These are phyloP conservation scores for Vicugna pacos DNA, from an alignment of 2,113 vertebrate species.

Conservation along the genomic window DNA sequence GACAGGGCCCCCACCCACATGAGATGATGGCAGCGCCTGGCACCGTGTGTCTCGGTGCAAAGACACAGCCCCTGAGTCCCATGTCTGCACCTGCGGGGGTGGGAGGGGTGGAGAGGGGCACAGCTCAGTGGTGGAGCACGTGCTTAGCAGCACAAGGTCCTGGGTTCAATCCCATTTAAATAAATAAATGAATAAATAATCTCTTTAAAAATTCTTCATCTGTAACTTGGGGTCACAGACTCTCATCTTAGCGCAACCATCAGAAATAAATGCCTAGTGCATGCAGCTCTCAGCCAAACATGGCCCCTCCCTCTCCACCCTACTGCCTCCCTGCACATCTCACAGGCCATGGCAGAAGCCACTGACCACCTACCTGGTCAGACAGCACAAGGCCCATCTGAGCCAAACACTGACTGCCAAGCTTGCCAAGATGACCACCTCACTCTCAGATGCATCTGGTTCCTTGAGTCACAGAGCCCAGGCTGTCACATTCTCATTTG, in stretches of 20 bases:
- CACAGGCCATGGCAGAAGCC: neutral
- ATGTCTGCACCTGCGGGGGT: too few species aligned
- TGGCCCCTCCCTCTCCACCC: neutral
- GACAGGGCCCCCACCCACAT: rapidly evolving
- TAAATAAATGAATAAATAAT: too few species aligned
- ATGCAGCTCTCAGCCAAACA: rapidly evolving
- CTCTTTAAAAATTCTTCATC: neutral
- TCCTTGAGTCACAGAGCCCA: neutral
- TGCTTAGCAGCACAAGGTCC: too few species aligned
- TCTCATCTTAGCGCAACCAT: neutral
- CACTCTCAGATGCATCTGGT: rapidly evolving
- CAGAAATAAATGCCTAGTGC: neutral
- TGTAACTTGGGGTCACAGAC: too few species aligned
- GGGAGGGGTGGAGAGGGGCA: too few species aligned
- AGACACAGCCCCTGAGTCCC: too few species aligned
- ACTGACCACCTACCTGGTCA: neutral
- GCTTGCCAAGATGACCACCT: neutral
- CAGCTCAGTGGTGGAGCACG: too few species aligned
- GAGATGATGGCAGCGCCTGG: neutral
- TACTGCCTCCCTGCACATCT: rapidly evolving
- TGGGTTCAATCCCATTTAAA: too few species aligned
- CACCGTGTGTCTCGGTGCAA: neutral
- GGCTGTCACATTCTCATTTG: neutral
- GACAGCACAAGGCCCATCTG: neutral
- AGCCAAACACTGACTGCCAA: neutral